Evolutionary conservation across 2,888 invertebrate genomes (phyloP), one percentile per base, ranked within the genome.

Genomic region (Blera fallax): DNA sequence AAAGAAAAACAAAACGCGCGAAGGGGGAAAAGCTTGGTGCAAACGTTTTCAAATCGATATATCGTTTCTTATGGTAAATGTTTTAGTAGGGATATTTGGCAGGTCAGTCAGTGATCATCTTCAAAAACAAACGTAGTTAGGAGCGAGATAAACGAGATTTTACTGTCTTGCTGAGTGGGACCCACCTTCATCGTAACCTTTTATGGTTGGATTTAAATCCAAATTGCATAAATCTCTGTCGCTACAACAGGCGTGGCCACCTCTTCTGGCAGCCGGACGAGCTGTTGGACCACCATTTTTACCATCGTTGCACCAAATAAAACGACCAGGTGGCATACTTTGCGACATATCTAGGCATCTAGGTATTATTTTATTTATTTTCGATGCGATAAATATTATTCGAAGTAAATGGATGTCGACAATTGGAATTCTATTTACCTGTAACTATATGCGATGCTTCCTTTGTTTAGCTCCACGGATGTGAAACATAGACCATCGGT

Each of bases 401-500:
- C 16, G 18, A 50, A 29, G 18, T 24, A 3, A 4, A 16, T 32
- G 24, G n/a, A 11, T 7, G 4, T 48, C 16, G 8, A 14, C 16
- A 58, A 21, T 50, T 48, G 37, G 3, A 54, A 1, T 7, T 89
- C 90, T 74, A 92, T 94, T 94, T 95, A 97, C 97, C 97, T 95
- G 93, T 96, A 96, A 73, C 95, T 95, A 91, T 95, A 94, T 88
- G 94, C 89, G 60, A 90, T 93, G 67, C 92, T 92, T 60, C 94
- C 95, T 89, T 94, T 94, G 69, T 94, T 94, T 88, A 94, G 90
- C 85, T 94, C 94, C 84, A 96, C 95, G 73, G 97, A 95, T 2
- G 97, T 96, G 90, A 96, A 97, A 91, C 98, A 98, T 90, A 95
- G 96, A 50, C 98, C 98, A 92, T 97, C 97, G 3, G 98, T 98